Percentiles rank a stretch among this genome's conserved stretches.
phyloP scores from a whole-genome alignment of 2,888 invertebrate genomes.

The Dryobotodes eremita region DNA sequence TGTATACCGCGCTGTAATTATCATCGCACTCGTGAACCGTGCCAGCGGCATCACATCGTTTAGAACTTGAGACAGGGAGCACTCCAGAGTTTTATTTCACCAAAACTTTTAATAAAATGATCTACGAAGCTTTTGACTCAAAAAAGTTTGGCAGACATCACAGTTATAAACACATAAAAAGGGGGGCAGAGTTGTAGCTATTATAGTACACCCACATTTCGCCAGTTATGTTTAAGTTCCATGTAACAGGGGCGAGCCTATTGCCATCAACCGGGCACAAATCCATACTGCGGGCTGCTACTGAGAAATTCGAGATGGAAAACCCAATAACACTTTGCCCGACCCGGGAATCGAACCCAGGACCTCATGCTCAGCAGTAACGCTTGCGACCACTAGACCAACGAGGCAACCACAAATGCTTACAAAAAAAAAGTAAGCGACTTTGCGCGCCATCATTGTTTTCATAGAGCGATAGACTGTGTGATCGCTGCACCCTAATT shows the following conservation, averaged over 20 bases:
- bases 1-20: too few species aligned
- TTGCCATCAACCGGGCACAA: too few species aligned
- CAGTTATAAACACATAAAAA: neutral
- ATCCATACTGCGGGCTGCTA: too few species aligned
- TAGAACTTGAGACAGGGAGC: neutral
- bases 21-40: neutral
- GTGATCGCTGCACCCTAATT: neutral
- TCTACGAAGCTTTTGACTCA: neutral
- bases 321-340: too few species aligned
- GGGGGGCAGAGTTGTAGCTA: too few species aligned
- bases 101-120: neutral
- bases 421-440: neutral
- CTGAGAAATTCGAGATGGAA: too few species aligned
- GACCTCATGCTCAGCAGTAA: neutral
- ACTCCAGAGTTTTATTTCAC: neutral
- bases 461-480: neutral
- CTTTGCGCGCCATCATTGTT: neutral
- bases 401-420: neutral
- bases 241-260: too few species aligned
- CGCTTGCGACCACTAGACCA: neutral
- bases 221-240: too few species aligned
- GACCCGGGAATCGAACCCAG: too few species aligned
- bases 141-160: neutral
- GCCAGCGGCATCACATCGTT: too few species aligned
- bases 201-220: too few species aligned